These are phyloP conservation scores for Rhynchotus rufescens DNA, from an alignment of 2,797 vertebrate genomes.

Conservation along the genomic window DNA sequence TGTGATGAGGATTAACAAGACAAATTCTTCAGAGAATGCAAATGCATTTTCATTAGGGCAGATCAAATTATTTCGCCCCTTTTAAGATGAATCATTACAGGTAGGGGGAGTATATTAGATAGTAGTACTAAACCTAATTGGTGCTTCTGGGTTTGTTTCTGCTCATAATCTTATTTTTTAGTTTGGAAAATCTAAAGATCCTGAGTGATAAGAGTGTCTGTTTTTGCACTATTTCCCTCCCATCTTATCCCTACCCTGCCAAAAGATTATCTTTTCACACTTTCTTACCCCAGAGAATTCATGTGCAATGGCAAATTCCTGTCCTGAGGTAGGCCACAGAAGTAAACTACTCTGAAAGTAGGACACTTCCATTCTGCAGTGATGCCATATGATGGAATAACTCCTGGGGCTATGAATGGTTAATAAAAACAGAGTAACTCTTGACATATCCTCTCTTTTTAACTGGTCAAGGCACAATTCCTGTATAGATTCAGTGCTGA, in stretches of 20 bases:
- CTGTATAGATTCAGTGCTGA: not conserved
- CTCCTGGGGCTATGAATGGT: not conserved
- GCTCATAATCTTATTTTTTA: not conserved
- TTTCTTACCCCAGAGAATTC: not conserved
- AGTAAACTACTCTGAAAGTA: not conserved
- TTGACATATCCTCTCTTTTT: not conserved
- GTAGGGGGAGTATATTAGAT: not conserved
- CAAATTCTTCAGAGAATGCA: not conserved
- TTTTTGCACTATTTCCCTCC: not conserved
- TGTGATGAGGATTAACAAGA: not conserved
- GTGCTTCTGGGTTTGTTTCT: not conserved
- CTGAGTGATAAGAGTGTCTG: not conserved
- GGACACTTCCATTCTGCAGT: not conserved
- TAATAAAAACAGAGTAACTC: not conserved
- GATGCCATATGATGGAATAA: not conserved
- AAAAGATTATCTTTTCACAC: not conserved
- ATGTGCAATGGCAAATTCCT: not conserved
- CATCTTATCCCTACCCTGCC: not conserved
- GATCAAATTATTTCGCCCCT: not conserved
- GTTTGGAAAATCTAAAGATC: not conserved
- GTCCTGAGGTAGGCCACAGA: not conserved
- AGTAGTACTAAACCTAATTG: not conserved
- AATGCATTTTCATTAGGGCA: not conserved
- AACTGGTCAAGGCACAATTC: not conserved
- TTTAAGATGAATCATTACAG: not conserved